A percentile compares a stretch with the other conserved stretches of the same genome.
Conservation (phyloP, 2,888 invertebrate genomes). For the Tillus elongatus region DNA sequence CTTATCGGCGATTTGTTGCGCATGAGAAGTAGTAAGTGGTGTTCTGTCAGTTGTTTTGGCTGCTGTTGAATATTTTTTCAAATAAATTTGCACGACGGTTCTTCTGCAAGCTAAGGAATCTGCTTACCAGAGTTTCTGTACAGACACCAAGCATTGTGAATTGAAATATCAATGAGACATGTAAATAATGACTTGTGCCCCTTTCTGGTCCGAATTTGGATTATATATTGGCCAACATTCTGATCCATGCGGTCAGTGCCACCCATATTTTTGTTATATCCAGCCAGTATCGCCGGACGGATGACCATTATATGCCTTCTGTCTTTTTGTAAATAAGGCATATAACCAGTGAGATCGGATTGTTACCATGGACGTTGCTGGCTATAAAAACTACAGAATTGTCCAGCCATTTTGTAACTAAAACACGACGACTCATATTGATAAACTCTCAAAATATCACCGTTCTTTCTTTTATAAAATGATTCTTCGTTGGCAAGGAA, state of each 20-base stretch:
- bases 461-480: conserved; percentile 14
- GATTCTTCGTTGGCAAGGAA: conserved; percentile 19
- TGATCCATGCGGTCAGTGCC: conserved; percentile 18
- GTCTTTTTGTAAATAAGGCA: conserved; percentile 17
- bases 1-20: too few species aligned
- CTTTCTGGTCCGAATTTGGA: conserved; percentile 12
- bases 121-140: conserved; percentile 9
- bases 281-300: conserved; percentile 17
- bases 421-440: conserved; percentile 16
- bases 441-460: conserved; percentile 11
- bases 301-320: conserved; percentile 16
- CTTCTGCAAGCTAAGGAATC: conserved; percentile 15
- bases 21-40: too few species aligned
- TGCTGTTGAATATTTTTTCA: conserved; percentile 13
- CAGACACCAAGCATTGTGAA: conserved; percentile 17
- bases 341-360: conserved; percentile 16
- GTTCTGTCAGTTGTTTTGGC: too few species aligned
- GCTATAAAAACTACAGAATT: conserved; percentile 27
- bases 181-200: conserved; percentile 17
- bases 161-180: conserved; percentile 16
- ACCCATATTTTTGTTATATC: conserved; percentile 22
- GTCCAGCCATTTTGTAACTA: conserved; percentile 25
- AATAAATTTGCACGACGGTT: conserved; percentile 12
- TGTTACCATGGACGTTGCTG: conserved; percentile 19
- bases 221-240: not conserved